phyloP scores from a whole-genome alignment of 2,888 invertebrate genomes.

The Lithophane socia region DNA sequence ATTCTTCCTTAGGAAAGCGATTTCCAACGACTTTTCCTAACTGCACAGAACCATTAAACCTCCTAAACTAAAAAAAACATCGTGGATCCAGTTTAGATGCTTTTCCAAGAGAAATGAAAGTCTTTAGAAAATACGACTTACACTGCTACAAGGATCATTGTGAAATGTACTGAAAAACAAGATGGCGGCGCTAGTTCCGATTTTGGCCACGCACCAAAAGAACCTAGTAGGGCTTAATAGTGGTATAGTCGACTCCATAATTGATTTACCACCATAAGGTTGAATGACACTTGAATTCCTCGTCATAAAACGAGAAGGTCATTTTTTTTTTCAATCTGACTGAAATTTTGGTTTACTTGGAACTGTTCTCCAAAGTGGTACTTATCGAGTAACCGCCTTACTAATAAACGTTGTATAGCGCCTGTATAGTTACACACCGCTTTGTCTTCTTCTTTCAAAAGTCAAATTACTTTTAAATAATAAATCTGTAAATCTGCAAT shows the following conservation, averaged over 20 bases:
- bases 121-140: background rate
- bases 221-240: background rate
- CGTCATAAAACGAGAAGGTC: background rate
- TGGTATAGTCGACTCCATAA: background rate
- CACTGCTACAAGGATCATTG: too few relatives aligned
- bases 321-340: background rate
- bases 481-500: background rate
- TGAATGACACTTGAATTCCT: background rate
- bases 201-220: too few relatives aligned
- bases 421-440: too few relatives aligned
- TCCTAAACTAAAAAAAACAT: background rate
- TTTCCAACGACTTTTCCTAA: constrained; percentile 7
- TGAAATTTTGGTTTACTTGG: too few relatives aligned
- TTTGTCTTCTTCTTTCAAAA: too few relatives aligned
- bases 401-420: too few relatives aligned
- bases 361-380: background rate
- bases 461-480: too few relatives aligned
- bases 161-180: too few relatives aligned
- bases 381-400: too few relatives aligned
- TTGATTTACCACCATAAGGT: background rate
- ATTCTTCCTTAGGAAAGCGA: background rate
- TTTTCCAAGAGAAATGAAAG: background rate
- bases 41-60: background rate
- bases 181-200: too few relatives aligned
- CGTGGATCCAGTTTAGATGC: background rate